phyloP scores from a whole-genome alignment of 2,797 vertebrate species.

The Channa striata region DNA sequence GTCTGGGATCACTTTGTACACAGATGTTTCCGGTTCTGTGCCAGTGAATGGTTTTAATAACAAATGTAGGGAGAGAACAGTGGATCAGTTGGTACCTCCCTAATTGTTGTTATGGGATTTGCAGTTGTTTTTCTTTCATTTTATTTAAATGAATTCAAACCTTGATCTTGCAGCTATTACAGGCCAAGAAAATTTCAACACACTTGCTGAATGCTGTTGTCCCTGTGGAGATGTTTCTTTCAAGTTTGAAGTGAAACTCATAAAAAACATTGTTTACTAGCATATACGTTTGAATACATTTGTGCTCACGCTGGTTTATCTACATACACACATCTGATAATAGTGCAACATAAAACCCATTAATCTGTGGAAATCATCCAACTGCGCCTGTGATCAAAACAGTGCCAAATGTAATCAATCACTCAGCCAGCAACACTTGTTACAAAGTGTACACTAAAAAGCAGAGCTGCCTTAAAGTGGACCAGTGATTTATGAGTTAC shows the following conservation, averaged over 20 bases:
- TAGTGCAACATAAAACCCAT: background rate
- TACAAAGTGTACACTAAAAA: conserved; percentile 9
- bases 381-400: background rate
- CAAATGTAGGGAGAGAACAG: conserved; percentile 18
- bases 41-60: conserved; percentile 47
- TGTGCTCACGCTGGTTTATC: background rate
- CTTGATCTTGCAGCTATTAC: conserved; percentile 19
- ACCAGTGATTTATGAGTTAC: background rate
- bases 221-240: background rate
- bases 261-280: background rate
- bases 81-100: conserved; percentile 9
- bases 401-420: conserved; percentile 9
- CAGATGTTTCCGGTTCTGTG: conserved; percentile 48
- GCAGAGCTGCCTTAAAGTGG: background rate
- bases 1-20: conserved; percentile 19
- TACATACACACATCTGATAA: background rate
- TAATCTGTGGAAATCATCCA: background rate
- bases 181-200: conserved; percentile 22
- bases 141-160: conserved; percentile 5
- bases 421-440: conserved; percentile 3
- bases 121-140: conserved; percentile 7
- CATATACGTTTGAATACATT: background rate
- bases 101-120: conserved; percentile 13
- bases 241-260: background rate
- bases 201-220: background rate